Percentiles rank a stretch among this genome's conserved stretches.
These are phyloP conservation scores for Limosa lapponica DNA, from an alignment of 2,797 vertebrate genomes.

Conservation along the genomic window DNA sequence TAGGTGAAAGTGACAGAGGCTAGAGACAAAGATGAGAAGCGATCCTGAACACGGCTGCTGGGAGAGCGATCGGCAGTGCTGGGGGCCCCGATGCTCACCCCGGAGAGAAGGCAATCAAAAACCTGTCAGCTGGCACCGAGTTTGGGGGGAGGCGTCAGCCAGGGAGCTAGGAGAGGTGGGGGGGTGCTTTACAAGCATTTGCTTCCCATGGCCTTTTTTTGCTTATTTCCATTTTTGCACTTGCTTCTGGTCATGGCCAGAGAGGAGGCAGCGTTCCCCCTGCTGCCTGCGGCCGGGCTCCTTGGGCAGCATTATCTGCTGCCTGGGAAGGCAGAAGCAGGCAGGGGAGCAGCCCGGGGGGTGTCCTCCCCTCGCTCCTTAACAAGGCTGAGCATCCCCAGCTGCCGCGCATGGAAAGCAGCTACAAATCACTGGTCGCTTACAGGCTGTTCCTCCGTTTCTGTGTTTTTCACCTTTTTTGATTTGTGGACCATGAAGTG, in stretches of 20 bases:
- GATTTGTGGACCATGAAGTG: conserved; percentile 15
- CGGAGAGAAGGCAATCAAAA: background rate
- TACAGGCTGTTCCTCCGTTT: background rate
- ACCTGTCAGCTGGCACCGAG: background rate
- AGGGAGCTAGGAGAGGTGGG: background rate
- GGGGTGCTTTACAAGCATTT: background rate
- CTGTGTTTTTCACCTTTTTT: conserved; percentile 18
- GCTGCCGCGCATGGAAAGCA: accelerated
- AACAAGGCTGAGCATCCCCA: accelerated
- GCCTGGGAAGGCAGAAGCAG: background rate
- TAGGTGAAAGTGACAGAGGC: background rate
- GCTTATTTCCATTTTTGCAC: background rate
- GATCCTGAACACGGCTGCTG: background rate
- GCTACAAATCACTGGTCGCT: background rate
- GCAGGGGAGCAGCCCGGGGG: background rate
- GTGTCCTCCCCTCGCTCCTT: background rate
- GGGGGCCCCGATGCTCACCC: background rate
- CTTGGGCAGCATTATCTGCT: background rate
- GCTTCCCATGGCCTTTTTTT: background rate
- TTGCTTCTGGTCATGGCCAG: background rate
- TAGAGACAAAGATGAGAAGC: conserved; percentile 2
- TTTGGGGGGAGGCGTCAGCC: background rate
- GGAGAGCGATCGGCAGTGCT: background rate
- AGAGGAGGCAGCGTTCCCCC: background rate
- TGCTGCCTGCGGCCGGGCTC: accelerated